A percentile compares a stretch with the other conserved stretches of the same genome.
Evolutionary conservation across 2,113 vertebrate species (phyloP).

Genomic region (mouse (Mus musculus)): DNA sequence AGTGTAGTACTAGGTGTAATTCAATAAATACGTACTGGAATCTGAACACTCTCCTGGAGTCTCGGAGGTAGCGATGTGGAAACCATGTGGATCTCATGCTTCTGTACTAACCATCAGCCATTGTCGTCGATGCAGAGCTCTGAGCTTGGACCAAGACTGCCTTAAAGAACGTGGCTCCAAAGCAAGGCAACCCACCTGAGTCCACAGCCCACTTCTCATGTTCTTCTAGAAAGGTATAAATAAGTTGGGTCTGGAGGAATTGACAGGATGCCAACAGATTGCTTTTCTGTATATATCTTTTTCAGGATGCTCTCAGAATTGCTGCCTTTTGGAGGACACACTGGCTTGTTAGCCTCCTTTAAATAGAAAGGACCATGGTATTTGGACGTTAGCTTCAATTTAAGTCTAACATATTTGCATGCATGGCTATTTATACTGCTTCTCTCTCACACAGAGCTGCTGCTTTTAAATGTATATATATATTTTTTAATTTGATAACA

Average conservation of each 20-base stretch:
- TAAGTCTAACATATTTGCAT: neutral
- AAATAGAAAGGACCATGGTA: slow-evolving; percentile 18
- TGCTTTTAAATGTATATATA: neutral
- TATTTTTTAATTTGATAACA: neutral
- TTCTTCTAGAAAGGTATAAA: no score
- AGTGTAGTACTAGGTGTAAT: neutral
- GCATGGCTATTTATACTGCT: neutral
- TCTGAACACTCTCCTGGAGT: neutral
- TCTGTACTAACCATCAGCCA: neutral
- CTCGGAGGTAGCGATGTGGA: neutral
- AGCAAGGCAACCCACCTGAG: neutral
- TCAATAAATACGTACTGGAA: neutral
- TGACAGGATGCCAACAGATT: neutral
- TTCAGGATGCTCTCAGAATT: neutral
- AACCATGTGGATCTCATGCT: neutral
- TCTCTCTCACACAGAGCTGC: neutral
- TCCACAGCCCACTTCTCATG: fast-evolving
- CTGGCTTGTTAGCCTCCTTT: neutral
- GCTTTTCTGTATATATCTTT: neutral
- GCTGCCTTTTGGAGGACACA: neutral
- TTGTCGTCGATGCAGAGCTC: neutral
- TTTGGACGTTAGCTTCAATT: neutral
- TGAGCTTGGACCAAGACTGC: neutral
- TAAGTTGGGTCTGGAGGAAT: neutral
- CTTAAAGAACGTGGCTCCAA: neutral